phyloP scores from a whole-genome alignment of 1,140 invertebrate genomes.

The Listronotus oregonensis region DNA sequence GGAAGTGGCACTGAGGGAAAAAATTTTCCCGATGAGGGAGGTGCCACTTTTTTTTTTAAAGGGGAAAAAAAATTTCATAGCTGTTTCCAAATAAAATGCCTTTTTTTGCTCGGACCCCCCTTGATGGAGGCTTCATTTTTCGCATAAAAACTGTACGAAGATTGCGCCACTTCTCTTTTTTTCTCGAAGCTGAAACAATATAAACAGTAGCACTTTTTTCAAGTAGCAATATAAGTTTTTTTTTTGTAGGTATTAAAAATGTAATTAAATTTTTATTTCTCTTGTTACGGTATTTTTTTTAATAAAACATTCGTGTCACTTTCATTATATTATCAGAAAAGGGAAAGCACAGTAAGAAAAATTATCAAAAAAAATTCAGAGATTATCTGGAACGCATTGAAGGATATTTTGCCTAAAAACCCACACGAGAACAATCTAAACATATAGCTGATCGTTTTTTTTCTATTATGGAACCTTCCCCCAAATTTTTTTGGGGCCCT shows the following conservation, averaged over 20 bases:
- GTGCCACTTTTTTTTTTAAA: slow-evolving; percentile 40
- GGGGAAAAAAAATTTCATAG: slow-evolving; percentile 40
- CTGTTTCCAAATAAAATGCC: slow-evolving; percentile 39
- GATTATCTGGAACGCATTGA: slow-evolving; percentile 25
- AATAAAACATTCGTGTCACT: neutral
- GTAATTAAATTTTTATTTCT: neutral
- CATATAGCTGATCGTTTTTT: slow-evolving; percentile 19
- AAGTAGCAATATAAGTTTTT: too few relatives aligned
- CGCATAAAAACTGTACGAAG: slow-evolving; percentile 26
- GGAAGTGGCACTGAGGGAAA: slow-evolving; percentile 25
- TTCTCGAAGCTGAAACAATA: slow-evolving; percentile 21
- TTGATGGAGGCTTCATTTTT: slow-evolving; percentile 36
- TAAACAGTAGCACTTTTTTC: too few relatives aligned
- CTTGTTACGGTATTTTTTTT: slow-evolving; percentile 6
- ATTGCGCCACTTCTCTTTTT: slow-evolving; percentile 29
- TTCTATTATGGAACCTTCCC: neutral
- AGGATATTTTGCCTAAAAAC: slow-evolving; percentile 15
- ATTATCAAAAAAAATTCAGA: slow-evolving; percentile 20
- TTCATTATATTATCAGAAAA: slow-evolving; percentile 26
- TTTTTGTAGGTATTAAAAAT: too few relatives aligned
- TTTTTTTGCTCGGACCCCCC: slow-evolving; percentile 32
- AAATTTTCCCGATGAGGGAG: slow-evolving; percentile 28
- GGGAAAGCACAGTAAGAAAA: slow-evolving; percentile 12
- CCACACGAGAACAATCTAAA: slow-evolving; percentile 16
- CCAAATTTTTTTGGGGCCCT: neutral